Evolutionary conservation across 2,888 invertebrate species (phyloP).

Genomic region (Heliconius sara): DNA sequence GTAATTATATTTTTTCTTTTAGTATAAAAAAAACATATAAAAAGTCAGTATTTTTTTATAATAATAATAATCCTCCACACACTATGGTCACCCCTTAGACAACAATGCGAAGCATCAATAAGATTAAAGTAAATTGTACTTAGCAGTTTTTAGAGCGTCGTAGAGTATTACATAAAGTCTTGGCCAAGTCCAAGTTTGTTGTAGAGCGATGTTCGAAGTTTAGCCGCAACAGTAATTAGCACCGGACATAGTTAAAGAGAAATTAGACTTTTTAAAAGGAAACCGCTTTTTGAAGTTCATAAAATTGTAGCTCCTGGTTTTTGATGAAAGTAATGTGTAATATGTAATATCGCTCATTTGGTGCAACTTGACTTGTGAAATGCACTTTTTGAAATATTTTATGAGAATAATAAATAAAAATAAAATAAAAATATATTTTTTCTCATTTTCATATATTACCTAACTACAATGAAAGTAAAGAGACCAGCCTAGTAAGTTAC

Average conservation of each 20-base stretch:
- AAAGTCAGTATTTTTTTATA: too few relatives aligned
- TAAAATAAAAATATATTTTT: too few relatives aligned
- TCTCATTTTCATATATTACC: too few relatives aligned
- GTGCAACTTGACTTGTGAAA: too few relatives aligned
- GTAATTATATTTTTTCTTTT: too few relatives aligned
- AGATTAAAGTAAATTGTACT: constrained; percentile 51
- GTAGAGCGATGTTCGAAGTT: constrained; percentile 42
- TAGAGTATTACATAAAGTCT: constrained; percentile 32
- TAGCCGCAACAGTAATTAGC: constrained; percentile 38
- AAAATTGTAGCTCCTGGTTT: constrained; percentile 16
- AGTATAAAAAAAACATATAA: too few relatives aligned
- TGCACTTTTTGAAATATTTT: too few relatives aligned
- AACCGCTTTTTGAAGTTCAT: constrained; percentile 26
- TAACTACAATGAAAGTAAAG: too few relatives aligned
- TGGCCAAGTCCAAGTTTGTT: constrained; percentile 41
- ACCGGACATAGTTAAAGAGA: constrained; percentile 33
- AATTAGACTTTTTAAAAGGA: constrained; percentile 40
- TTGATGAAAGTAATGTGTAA: not conserved
- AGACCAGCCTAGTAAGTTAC: too few relatives aligned
- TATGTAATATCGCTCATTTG: not conserved
- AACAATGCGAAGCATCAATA: constrained; percentile 47
- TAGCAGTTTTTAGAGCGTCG: constrained; percentile 50
- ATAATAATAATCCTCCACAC: not conserved
- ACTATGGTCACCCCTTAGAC: constrained; percentile 29
- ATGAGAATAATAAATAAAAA: too few relatives aligned